These are phyloP conservation scores for Conopomorpha cramerella DNA, from an alignment of 1,140 invertebrate genomes.

Conservation along the genomic window DNA sequence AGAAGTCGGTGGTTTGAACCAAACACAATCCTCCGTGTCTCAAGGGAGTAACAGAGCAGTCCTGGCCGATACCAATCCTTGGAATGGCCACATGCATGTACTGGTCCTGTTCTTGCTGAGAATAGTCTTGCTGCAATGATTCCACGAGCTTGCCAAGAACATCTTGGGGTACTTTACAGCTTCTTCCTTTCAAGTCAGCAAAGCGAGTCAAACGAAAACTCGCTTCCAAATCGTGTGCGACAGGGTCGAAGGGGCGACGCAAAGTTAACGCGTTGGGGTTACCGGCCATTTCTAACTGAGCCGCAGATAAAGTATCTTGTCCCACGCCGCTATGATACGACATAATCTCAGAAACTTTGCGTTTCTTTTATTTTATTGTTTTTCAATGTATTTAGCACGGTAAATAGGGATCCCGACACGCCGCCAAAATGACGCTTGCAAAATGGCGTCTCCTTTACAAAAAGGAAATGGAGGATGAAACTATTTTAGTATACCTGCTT, in stretches of 20 bases:
- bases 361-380: not conserved
- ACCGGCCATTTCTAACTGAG: conserved; percentile 81
- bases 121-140: conserved; percentile 89
- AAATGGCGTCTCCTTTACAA: conserved; percentile 61
- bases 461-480: conserved; percentile 26
- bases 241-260: conserved; percentile 91
- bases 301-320: conserved; percentile 76
- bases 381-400: not conserved
- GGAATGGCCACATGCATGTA: conserved; percentile 90
- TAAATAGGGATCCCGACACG: too few relatives aligned
- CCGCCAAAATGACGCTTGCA: conserved; percentile 60
- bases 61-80: conserved; percentile 77
- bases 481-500: conserved; percentile 11
- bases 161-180: conserved; percentile 98
- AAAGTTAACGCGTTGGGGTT: conserved; percentile 80
- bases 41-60: conserved; percentile 73
- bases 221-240: conserved; percentile 91
- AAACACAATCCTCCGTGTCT: conserved; percentile 91
- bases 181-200: conserved; percentile 97
- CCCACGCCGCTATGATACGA: conserved; percentile 62
- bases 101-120: conserved; percentile 77
- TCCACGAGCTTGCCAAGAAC: conserved; percentile 94
- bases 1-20: conserved; percentile 98
- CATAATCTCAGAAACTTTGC: too few relatives aligned
- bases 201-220: conserved; percentile 96